phyloP scores from a whole-genome alignment of 1,140 invertebrate species.

The Aphis craccivora region DNA sequence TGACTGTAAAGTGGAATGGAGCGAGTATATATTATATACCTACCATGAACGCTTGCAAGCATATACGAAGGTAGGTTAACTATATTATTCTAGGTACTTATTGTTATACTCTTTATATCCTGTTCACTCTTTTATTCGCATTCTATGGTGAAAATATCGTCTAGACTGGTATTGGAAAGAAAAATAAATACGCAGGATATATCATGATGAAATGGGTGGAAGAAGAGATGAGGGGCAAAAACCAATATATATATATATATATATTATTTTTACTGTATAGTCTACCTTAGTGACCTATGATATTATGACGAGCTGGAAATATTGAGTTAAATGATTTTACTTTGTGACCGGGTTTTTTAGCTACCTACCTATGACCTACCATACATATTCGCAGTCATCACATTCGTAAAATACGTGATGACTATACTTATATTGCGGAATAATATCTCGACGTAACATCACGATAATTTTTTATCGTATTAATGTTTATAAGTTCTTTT shows the following conservation, averaged over 20 bases:
- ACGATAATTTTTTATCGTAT: too few relatives aligned
- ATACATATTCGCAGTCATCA: neutral
- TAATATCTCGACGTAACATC: neutral
- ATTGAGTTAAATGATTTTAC: neutral
- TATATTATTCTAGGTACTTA: neutral
- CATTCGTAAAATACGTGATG: neutral
- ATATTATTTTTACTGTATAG: too few relatives aligned
- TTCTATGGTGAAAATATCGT: neutral
- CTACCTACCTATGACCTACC: too few relatives aligned
- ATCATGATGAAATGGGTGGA: accelerated
- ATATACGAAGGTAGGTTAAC: too few relatives aligned
- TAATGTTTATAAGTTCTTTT: neutral
- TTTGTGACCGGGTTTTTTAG: neutral
- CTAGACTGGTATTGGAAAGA: neutral
- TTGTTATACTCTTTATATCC: neutral
- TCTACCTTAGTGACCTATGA: neutral
- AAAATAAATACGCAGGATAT: neutral
- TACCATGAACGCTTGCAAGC: neutral
- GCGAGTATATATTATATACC: neutral
- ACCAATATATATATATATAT: neutral
- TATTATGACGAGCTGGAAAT: neutral
- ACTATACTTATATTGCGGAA: neutral
- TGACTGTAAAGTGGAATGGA: neutral
- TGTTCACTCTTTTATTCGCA: neutral
- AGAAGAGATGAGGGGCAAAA: neutral